phyloP scores from a whole-genome alignment of 2,888 invertebrate genomes.

The Dioctria linearis region DNA sequence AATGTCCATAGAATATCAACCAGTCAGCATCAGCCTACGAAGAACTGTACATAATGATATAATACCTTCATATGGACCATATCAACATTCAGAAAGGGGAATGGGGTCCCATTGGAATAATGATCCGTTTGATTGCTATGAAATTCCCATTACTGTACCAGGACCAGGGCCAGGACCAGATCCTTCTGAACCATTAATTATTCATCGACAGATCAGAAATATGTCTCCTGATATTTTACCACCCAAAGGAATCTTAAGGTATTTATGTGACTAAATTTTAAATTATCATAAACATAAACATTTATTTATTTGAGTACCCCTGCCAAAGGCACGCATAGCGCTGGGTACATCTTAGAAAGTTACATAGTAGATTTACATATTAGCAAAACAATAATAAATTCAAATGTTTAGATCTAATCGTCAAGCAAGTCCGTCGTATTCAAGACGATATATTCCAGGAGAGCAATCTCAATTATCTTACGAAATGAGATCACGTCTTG shows the following conservation, averaged over 20 bases:
- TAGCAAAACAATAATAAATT: background rate
- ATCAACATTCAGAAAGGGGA: conserved; percentile 25
- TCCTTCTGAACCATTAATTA: conserved; percentile 53
- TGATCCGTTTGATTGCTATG: conserved; percentile 69
- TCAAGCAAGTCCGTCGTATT: conserved; percentile 62
- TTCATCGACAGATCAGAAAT: conserved; percentile 64
- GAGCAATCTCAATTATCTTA: conserved; percentile 67
- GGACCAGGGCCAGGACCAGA: conserved; percentile 11
- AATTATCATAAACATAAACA: no score
- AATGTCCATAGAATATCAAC: conserved; percentile 61
- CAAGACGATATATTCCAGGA: conserved; percentile 64
- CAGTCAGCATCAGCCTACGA: conserved; percentile 62
- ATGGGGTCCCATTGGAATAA: conserved; percentile 53
- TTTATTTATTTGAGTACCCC: no score
- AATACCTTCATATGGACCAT: conserved; percentile 58
- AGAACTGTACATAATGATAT: conserved; percentile 67
- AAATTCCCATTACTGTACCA: conserved; percentile 61
- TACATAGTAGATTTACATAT: no score
- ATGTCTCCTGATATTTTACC: conserved; percentile 64
- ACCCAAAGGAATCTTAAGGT: conserved; percentile 61
- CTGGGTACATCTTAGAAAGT: no score
- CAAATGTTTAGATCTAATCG: conserved; percentile 38
- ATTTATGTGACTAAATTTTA: background rate
- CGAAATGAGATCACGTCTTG: conserved; percentile 68
- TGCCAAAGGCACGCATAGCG: no score